These are phyloP conservation scores for Pterophyllum scalare DNA, from an alignment of 2,113 vertebrate species.

Conservation along the genomic window DNA sequence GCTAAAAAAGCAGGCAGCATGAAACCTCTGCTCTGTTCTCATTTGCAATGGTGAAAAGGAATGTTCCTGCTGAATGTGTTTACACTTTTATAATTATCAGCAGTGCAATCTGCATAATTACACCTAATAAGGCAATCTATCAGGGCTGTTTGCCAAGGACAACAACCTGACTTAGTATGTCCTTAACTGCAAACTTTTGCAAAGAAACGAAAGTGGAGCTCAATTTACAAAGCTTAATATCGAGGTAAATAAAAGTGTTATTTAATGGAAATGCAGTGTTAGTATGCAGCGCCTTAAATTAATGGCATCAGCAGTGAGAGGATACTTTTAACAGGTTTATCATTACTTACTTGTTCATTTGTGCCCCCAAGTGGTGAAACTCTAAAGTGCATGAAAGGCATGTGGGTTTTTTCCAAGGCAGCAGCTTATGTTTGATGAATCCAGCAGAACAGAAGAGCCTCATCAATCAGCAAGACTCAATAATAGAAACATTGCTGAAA, in stretches of 20 bases:
- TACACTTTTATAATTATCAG: constrained; percentile 73
- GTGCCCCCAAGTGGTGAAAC: constrained; percentile 75
- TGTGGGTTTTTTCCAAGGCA: background rate
- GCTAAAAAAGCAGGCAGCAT: constrained; percentile 58
- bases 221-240: background rate
- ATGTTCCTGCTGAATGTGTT: constrained; percentile 64
- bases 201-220: background rate
- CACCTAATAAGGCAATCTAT: constrained; percentile 72
- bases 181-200: constrained; percentile 43
- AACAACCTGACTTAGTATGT: constrained; percentile 51
- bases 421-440: constrained; percentile 6
- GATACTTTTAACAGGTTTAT: constrained; percentile 37
- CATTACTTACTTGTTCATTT: constrained; percentile 72
- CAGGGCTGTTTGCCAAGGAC: constrained; percentile 66
- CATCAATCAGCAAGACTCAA: background rate
- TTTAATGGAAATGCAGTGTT: constrained; percentile 25
- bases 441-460: background rate
- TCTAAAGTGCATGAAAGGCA: constrained; percentile 38
- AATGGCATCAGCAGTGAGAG: constrained; percentile 52
- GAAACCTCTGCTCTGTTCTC: constrained; percentile 43
- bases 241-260: background rate
- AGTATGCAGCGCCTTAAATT: constrained; percentile 28
- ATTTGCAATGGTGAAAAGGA: constrained; percentile 66
- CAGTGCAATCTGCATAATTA: constrained; percentile 73
- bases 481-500: background rate